Percentiles rank a stretch among this genome's conserved stretches.
Conservation (phyloP, 2,888 invertebrate genomes). For the Tetanocera ferruginea region DNA sequence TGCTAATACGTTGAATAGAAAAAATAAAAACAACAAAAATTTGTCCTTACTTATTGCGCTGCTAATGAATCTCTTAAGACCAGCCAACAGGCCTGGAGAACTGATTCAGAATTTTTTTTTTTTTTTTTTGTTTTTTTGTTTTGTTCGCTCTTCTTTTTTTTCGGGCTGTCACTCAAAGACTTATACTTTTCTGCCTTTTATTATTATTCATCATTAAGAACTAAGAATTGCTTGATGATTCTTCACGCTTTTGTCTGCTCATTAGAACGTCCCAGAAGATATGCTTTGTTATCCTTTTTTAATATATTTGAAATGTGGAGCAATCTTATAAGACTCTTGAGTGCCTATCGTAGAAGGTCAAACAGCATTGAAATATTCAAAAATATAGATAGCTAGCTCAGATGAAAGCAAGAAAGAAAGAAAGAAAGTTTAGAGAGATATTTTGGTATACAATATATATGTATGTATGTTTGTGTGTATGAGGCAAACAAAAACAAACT, state of each 20-base stretch:
- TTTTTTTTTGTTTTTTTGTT: background rate
- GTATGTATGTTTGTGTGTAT: too few species aligned
- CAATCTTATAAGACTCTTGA: background rate
- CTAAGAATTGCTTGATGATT: background rate
- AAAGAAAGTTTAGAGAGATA: background rate
- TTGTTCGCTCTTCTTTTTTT: background rate
- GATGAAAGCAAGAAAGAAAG: background rate
- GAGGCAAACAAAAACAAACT: too few species aligned
- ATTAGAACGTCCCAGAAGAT: constrained; percentile 6
- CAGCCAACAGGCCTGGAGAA: background rate
- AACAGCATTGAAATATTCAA: background rate
- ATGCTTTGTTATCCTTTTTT: background rate
- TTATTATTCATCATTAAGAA: background rate
- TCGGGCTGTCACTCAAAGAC: background rate
- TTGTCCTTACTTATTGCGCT: background rate
- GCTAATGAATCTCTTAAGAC: constrained; percentile 22
- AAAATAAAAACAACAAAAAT: constrained; percentile 1
- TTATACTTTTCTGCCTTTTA: background rate
- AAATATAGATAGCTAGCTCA: background rate
- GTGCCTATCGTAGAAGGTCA: background rate
- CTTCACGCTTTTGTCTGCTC: background rate
- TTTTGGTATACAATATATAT: background rate
- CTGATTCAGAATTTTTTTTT: background rate
- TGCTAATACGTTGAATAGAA: background rate
- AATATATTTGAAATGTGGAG: background rate